phyloP scores from a whole-genome alignment of 1,140 invertebrate species.

The Dendroctonus valens region DNA sequence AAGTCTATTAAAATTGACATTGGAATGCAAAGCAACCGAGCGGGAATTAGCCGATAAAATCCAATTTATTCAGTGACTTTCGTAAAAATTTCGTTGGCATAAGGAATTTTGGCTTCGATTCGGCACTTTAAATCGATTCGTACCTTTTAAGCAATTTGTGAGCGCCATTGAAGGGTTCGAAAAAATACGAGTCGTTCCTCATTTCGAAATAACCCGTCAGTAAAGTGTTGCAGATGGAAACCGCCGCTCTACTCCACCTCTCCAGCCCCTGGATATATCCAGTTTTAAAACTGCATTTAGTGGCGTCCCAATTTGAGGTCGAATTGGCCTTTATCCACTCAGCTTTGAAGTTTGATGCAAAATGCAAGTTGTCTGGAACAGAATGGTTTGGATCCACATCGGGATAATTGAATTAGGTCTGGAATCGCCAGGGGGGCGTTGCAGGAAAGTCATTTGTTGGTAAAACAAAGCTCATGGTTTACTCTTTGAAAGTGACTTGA shows the following conservation, averaged over 20 bases:
- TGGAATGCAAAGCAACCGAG: too few relatives aligned
- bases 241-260: conserved; percentile 42
- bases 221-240: conserved; percentile 51
- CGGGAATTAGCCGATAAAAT: too few relatives aligned
- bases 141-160: conserved; percentile 35
- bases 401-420: background rate
- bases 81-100: too few relatives aligned
- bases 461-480: background rate
- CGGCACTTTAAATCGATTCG: conserved; percentile 10
- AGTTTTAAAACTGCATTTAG: conserved; percentile 38
- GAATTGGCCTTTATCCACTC: conserved; percentile 34
- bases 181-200: conserved; percentile 45
- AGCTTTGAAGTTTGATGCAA: conserved; percentile 29
- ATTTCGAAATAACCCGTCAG: conserved; percentile 51
- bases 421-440: too few relatives aligned
- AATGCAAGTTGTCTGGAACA: conserved; percentile 31
- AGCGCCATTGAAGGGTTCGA: conserved; percentile 48
- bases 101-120: too few relatives aligned
- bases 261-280: conserved; percentile 38
- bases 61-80: too few relatives aligned
- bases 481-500: too few relatives aligned
- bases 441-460: too few relatives aligned
- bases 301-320: conserved; percentile 8
- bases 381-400: background rate
- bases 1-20: too few relatives aligned